phyloP scores from a whole-genome alignment of 2,113 vertebrate species.

The Leucosticte australis region DNA sequence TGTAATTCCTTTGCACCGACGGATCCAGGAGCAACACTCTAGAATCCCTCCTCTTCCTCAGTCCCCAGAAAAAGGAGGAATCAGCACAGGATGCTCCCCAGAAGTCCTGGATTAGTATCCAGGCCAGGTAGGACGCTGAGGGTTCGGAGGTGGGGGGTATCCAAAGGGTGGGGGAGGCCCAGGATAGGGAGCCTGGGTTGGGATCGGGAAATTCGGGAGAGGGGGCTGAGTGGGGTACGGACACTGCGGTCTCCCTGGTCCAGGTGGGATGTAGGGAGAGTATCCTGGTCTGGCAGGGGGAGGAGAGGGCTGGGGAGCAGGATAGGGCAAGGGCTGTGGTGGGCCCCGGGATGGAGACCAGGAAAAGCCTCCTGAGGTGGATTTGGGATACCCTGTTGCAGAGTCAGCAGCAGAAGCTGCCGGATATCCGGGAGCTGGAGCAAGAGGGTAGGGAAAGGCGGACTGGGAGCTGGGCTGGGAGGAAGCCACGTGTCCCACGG shows the following conservation, averaged over 20 bases:
- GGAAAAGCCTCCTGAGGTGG: constrained; percentile 2
- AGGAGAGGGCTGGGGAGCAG: background rate
- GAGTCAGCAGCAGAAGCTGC: background rate
- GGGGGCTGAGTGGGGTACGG: constrained; percentile 67
- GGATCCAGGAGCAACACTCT: background rate
- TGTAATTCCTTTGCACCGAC: background rate
- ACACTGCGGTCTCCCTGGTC: background rate
- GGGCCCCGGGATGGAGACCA: constrained; percentile 68
- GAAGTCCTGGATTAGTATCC: constrained; percentile 51
- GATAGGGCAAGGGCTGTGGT: background rate
- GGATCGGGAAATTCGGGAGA: constrained; percentile 52
- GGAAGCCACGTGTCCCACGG: background rate
- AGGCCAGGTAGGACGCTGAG: constrained; percentile 72
- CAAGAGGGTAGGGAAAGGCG: background rate
- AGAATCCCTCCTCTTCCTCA: background rate
- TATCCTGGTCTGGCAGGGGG: constrained; percentile 25
- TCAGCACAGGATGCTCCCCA: background rate
- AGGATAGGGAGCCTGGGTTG: constrained; percentile 33
- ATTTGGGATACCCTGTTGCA: background rate
- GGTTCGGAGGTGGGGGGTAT: constrained; percentile 57
- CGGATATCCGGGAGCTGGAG: background rate
- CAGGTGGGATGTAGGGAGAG: constrained; percentile 29
- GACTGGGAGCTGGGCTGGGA: constrained; percentile 62
- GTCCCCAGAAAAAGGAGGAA: background rate
- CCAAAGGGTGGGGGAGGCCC: constrained; percentile 57